phyloP scores from a whole-genome alignment of 2,888 invertebrate genomes.

The Drosophila cognata region DNA sequence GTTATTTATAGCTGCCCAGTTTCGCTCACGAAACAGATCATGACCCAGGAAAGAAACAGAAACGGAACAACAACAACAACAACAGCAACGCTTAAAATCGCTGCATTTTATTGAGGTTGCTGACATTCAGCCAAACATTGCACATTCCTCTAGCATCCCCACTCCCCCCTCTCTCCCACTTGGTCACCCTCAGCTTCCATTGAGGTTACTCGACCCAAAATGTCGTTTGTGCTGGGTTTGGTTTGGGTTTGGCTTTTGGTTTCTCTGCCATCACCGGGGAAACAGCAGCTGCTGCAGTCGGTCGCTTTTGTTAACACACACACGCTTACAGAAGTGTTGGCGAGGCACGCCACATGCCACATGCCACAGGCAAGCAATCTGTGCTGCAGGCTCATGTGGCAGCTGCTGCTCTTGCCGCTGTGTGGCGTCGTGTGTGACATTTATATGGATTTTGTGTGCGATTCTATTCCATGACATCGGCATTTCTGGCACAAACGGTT shows the following conservation, averaged over 20 bases:
- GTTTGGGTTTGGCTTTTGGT: constrained; percentile 30
- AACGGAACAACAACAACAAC: constrained; percentile 77
- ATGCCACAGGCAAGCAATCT: constrained; percentile 62
- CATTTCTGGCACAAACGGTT: constrained; percentile 49
- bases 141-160: constrained; percentile 44
- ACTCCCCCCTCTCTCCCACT: neutral
- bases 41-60: constrained; percentile 84
- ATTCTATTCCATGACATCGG: constrained; percentile 26
- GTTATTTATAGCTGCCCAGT: constrained; percentile 69
- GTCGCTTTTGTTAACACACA: constrained; percentile 26
- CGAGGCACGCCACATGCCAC: constrained; percentile 52
- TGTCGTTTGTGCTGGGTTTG: constrained; percentile 43
- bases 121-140: constrained; percentile 72
- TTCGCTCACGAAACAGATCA: constrained; percentile 78
- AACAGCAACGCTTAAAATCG: constrained; percentile 79
- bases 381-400: constrained; percentile 51
- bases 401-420: constrained; percentile 34
- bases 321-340: constrained; percentile 55
- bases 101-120: constrained; percentile 83
- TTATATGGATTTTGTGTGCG: constrained; percentile 54
- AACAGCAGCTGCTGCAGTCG: constrained; percentile 34
- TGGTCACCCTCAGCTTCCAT: constrained; percentile 23
- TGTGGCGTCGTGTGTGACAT: constrained; percentile 56
- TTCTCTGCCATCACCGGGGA: constrained; percentile 27
- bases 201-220: constrained; percentile 46